Conservation (phyloP, 2,113 vertebrate genomes). For the Grammomys dolichurus region DNA sequence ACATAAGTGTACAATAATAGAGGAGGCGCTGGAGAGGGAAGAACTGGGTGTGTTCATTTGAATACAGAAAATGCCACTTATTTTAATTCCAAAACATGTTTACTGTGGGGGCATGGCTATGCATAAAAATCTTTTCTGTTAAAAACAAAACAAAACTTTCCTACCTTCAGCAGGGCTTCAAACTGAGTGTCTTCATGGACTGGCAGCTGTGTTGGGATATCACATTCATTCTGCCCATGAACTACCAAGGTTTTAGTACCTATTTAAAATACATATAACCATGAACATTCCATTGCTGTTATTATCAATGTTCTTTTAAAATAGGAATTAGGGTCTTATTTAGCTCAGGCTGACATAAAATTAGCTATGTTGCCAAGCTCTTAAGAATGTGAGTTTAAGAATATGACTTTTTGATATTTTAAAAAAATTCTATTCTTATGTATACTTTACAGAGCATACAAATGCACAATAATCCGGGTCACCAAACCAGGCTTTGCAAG, state of each 20-base stretch:
- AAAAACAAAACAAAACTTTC: slow-evolving; percentile 19
- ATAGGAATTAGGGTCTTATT: neutral
- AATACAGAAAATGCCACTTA: neutral
- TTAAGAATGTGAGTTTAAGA: slow-evolving; percentile 20
- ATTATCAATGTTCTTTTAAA: neutral
- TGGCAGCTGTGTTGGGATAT: slow-evolving; percentile 98
- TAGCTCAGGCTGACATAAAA: neutral
- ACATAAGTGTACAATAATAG: neutral
- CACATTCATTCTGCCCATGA: slow-evolving; percentile 99
- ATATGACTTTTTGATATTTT: neutral
- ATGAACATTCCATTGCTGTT: slow-evolving; percentile 10
- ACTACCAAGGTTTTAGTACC: slow-evolving; percentile 99
- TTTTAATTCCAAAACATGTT: slow-evolving; percentile 23
- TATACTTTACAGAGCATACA: neutral
- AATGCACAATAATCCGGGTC: neutral
- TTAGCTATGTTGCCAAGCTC: neutral
- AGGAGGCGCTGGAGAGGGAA: neutral
- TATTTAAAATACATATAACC: slow-evolving; percentile 81
- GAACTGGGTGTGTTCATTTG: neutral
- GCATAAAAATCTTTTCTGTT: neutral
- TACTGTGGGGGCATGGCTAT: neutral
- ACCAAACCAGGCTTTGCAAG: neutral
- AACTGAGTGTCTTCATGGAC: slow-evolving; percentile 99
- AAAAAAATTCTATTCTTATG: neutral
- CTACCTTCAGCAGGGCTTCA: slow-evolving; percentile 97